phyloP scores from a whole-genome alignment of 1,140 invertebrate species.

The Trichoplusia ni region DNA sequence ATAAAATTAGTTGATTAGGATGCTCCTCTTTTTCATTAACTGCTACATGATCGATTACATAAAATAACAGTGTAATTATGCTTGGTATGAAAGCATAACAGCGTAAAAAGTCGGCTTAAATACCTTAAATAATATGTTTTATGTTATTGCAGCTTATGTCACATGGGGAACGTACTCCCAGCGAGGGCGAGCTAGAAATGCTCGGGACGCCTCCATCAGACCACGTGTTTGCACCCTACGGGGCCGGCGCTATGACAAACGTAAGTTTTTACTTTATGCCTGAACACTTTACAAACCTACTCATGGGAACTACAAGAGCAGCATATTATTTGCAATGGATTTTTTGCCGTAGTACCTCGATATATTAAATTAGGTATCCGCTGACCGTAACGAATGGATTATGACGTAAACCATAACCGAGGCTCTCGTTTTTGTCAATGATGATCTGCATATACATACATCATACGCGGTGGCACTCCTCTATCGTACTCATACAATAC shows the following conservation, averaged over 20 bases:
- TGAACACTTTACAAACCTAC: too few species aligned
- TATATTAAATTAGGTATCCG: conserved; percentile 49
- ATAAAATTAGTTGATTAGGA: too few species aligned
- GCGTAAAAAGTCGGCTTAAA: too few species aligned
- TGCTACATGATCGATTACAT: too few species aligned
- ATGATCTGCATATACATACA: conserved; percentile 32
- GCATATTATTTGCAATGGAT: conserved; percentile 50
- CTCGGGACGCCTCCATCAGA: conserved; percentile 73
- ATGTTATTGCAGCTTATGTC: conserved; percentile 78
- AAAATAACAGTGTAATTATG: too few species aligned
- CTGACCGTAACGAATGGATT: conserved; percentile 52
- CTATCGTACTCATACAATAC: conserved; percentile 30
- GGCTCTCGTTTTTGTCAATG: conserved; percentile 21
- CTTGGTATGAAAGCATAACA: too few species aligned
- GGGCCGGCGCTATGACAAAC: conserved; percentile 80
- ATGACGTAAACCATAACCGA: conserved; percentile 25
- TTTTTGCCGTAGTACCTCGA: conserved; percentile 66
- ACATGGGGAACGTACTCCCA: conserved; percentile 82
- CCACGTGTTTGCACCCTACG: conserved; percentile 78
- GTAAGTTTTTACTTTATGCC: too few species aligned
- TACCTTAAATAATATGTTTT: too few species aligned
- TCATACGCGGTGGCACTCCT: conserved; percentile 37
- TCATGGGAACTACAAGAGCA: conserved; percentile 46
- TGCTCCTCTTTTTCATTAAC: too few species aligned
- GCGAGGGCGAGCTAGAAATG: conserved; percentile 70